Evolutionary conservation across 2,797 vertebrate species (phyloP).

Genomic region (Ctenosaura bakeri): DNA sequence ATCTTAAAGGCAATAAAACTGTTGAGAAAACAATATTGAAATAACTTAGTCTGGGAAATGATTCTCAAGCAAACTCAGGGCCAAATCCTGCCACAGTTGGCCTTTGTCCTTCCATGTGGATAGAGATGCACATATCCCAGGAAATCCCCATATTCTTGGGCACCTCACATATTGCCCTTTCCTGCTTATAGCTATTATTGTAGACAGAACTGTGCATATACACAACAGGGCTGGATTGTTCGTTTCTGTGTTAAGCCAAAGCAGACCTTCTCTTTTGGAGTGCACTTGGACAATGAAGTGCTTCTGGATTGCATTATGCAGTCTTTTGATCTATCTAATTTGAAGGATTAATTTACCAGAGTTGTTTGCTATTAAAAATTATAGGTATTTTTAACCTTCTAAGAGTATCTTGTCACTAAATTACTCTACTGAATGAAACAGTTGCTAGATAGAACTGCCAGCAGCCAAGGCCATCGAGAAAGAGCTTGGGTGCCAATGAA

Average conservation of each 20-base stretch:
- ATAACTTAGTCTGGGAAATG: conserved; percentile 48
- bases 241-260: background rate
- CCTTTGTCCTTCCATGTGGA: background rate
- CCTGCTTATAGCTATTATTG: background rate
- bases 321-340: background rate
- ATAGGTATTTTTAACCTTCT: background rate
- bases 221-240: background rate
- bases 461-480: too few species aligned
- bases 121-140: background rate
- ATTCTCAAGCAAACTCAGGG: conserved; percentile 20
- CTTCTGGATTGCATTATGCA: background rate
- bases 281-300: background rate
- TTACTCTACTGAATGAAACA: background rate
- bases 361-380: background rate
- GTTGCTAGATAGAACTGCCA: background rate
- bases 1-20: conserved; percentile 97
- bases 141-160: background rate
- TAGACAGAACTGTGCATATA: background rate
- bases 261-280: background rate
- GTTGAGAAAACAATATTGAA: conserved; percentile 82
- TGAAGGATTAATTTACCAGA: background rate
- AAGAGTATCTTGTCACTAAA: background rate
- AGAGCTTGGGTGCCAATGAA: too few species aligned
- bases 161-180: background rate
- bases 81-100: background rate